Evolutionary conservation across 2,113 vertebrate species (phyloP), one percentile per base, ranked within the genome.

Genomic region (Buteo buteo): DNA sequence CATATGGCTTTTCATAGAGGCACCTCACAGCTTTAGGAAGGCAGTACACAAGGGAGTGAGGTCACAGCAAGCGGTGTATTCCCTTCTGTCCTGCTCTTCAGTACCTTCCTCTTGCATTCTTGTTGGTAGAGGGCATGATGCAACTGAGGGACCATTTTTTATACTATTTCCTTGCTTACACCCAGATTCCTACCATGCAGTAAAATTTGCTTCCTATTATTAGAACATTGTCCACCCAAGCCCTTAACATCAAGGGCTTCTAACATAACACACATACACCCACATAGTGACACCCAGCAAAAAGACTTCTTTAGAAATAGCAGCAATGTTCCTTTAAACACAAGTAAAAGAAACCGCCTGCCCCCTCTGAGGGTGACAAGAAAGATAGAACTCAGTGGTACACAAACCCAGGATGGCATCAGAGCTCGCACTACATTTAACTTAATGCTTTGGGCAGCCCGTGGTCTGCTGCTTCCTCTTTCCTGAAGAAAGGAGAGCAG

Each of bases 1-100:
- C 7, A 10, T 0, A 5, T 0, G 13, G 31, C 16, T 76, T 67
- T 40, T 49, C 38, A 57, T 3, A n/a, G 8, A 16, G 65, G 2
- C 29, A 40, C 28, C 64, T 57, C 49, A 7, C 19, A 65, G 2
- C 36, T 57, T 44, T 5, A 61, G 31, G 28, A 65, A 74, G 38
- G 7, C 57, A 54, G 49, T 7, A 20, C 24, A 20, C 6, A 42
- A 61, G 6, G 22, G 8, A 64, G 38, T 2, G 8, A 77, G 70
- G 19, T 36, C 69, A 78, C 45, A 62, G 59, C 19, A 71, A 71
- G 21, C 5, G 1, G 36, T 3, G 3, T 6, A 15, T 50, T 84
- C 31, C 47, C 69, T 86, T 65, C 76, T 77, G 42, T 9, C 67
- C 64, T 36, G 21, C 65, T 67, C 58, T 45, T 50, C 47, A 7